Base-by-base conservation (phyloP, 2,888 invertebrate species). In the Schizotus pectinicornis region DNA sequence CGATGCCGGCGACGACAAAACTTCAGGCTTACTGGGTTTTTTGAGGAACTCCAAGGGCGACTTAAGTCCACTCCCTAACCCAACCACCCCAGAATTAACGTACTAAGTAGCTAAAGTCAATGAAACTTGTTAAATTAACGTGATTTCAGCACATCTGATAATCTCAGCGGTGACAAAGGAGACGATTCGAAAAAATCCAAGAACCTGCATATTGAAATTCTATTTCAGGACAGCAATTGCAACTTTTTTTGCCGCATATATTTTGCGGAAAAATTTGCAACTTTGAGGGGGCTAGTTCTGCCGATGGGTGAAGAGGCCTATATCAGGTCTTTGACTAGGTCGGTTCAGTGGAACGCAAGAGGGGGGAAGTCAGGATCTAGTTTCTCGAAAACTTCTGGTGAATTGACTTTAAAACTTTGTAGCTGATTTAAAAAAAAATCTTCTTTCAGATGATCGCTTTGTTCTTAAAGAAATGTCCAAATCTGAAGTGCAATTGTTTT, bases 291-390 rank as follows among this genome's bases (percentile, higher is more conserved):
- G 51, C 67, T 51, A 58, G 80, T 73, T 63, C 73, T 73, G 33
- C 74, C 76, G 0, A 72, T 73, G 31, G 83, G 88, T 33, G 93
- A 86, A 77, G 88, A 89, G 63, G 88, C 88, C 0, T 93, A 90
- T 76, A 88, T 94, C n/a, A 85, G 95, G 7, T 95, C 95, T 13
- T 81, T 97, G 51, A 87, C 92, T 34, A 84, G 90, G 62, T 95
- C 95, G 74, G 85, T 91, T 34, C 90, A 89, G 51, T 98, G 97
- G 97, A 91, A 92, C 42, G 96, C 98, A 0, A 85, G 91, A 64
- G 99, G 98, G 3, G 99, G 99, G 32, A 99, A 99, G 80, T 98
- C 98, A 0, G 98, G 98, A 0, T 97, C 96, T 6, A 88, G 91
- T 32, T 99, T 99, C 82, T 92, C 94, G 75, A 98, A 98, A 82